Evolutionary conservation across 2,888 invertebrate genomes (phyloP).

Genomic region (Sphinx pinastri): DNA sequence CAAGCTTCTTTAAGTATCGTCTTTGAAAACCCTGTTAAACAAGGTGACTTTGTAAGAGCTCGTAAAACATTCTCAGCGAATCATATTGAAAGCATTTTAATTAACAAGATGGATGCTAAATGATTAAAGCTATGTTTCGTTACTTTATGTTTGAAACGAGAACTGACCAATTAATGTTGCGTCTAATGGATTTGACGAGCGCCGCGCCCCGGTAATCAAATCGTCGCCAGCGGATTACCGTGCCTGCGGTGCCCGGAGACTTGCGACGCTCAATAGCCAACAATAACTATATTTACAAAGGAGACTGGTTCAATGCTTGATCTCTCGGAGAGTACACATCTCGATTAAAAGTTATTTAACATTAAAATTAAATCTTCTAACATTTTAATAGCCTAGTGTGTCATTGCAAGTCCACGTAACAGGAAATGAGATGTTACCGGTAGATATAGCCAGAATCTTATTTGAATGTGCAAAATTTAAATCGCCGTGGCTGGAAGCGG

Average conservation of each 20-base stretch:
- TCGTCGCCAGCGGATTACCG: background rate
- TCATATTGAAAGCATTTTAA: conserved; percentile 6
- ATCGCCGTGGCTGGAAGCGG: too few relatives aligned
- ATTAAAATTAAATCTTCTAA: too few relatives aligned
- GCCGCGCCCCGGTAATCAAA: background rate
- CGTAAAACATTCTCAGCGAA: background rate
- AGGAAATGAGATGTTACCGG: too few relatives aligned
- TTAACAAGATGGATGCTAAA: conserved; percentile 12
- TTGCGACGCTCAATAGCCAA: background rate
- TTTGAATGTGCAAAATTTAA: too few relatives aligned
- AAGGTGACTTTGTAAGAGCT: conserved; percentile 7
- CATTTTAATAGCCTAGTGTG: too few relatives aligned
- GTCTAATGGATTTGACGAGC: conserved; percentile 4
- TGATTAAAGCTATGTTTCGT: background rate
- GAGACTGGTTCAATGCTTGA: too few relatives aligned
- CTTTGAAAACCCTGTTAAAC: background rate
- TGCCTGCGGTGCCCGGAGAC: background rate
- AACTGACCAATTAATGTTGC: conserved; percentile 5
- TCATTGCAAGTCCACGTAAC: too few relatives aligned
- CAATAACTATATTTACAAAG: too few relatives aligned
- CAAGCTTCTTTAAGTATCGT: too few relatives aligned
- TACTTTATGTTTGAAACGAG: conserved; percentile 17
- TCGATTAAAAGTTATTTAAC: too few relatives aligned
- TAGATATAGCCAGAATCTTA: too few relatives aligned
- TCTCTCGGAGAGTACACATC: too few relatives aligned